Evolutionary conservation across 2,113 vertebrate species (phyloP).

Genomic region (Gopherus flavomarginatus): DNA sequence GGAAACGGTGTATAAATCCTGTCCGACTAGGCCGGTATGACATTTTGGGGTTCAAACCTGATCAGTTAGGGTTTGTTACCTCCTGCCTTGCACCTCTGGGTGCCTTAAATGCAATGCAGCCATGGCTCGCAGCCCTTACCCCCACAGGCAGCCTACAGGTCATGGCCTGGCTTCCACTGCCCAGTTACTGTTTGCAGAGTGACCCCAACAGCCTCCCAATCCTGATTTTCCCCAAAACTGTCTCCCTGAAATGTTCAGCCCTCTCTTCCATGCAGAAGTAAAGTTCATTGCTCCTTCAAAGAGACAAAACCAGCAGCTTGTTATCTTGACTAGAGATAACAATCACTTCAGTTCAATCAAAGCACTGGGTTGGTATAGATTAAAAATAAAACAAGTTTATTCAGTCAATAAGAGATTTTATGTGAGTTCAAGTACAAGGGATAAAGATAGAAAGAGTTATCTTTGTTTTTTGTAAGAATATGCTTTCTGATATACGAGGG

Average conservation of each 20-base stretch:
- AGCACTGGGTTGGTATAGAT: background rate
- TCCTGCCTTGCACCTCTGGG: background rate
- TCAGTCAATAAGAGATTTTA: too few relatives aligned
- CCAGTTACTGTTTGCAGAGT: background rate
- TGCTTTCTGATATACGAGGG: too few relatives aligned
- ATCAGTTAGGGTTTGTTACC: background rate
- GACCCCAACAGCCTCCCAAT: too few relatives aligned
- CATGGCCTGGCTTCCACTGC: too few relatives aligned
- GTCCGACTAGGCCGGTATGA: background rate
- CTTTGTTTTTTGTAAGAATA: too few relatives aligned
- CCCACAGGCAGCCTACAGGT: too few relatives aligned
- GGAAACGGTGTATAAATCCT: background rate
- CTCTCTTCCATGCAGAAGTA: background rate
- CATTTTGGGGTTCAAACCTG: too few relatives aligned
- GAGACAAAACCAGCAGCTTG: background rate
- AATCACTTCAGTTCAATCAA: background rate
- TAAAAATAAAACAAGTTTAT: background rate
- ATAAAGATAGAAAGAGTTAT: too few relatives aligned
- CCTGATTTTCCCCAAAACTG: background rate
- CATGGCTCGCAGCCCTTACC: background rate
- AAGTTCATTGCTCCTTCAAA: background rate
- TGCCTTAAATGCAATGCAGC: too few relatives aligned
- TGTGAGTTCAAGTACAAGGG: too few relatives aligned
- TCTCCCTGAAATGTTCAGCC: background rate
- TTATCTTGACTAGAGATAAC: background rate